These are phyloP conservation scores for Hylaeus anthracinus DNA, from an alignment of 1,140 invertebrate genomes.

Conservation along the genomic window DNA sequence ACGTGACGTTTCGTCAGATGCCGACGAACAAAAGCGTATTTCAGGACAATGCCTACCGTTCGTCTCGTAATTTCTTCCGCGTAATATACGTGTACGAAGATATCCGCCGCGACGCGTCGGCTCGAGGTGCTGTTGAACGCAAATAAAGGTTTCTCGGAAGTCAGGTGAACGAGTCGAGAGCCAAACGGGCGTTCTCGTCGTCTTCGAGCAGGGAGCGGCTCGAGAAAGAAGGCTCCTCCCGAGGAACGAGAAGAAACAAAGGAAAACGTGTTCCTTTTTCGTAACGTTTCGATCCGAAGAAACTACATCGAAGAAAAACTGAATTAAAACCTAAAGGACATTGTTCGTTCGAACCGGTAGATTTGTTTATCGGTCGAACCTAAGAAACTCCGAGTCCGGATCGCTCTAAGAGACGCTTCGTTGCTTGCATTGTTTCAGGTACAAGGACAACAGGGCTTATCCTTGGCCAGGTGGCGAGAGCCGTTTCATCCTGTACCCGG, in stretches of 20 bases:
- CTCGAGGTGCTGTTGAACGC: constrained; percentile 1
- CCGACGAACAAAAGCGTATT: background rate
- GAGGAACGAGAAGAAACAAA: background rate
- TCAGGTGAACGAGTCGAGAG: constrained; percentile 16
- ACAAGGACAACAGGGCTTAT: constrained; percentile 88
- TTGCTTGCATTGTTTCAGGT: constrained; percentile 81
- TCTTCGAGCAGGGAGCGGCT: constrained; percentile 6
- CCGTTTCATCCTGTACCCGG: constrained; percentile 87
- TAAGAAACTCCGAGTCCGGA: too few relatives aligned
- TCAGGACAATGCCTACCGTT: background rate
- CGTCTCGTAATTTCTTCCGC: background rate
- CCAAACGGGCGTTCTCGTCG: constrained; percentile 1
- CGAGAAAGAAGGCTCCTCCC: too few relatives aligned
- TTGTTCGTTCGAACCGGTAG: too few relatives aligned
- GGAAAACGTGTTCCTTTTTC: too few relatives aligned
- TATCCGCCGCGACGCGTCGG: background rate
- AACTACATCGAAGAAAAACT: too few relatives aligned
- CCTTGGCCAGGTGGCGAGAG: constrained; percentile 87
- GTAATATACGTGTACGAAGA: background rate
- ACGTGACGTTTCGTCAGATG: background rate
- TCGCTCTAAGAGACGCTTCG: background rate
- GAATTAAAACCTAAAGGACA: too few relatives aligned
- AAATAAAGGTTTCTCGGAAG: constrained; percentile 31
- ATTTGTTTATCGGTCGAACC: background rate
- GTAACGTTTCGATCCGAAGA: background rate